Evolutionary conservation across 1,140 invertebrate genomes (phyloP).

Genomic region (Apis cerana): DNA sequence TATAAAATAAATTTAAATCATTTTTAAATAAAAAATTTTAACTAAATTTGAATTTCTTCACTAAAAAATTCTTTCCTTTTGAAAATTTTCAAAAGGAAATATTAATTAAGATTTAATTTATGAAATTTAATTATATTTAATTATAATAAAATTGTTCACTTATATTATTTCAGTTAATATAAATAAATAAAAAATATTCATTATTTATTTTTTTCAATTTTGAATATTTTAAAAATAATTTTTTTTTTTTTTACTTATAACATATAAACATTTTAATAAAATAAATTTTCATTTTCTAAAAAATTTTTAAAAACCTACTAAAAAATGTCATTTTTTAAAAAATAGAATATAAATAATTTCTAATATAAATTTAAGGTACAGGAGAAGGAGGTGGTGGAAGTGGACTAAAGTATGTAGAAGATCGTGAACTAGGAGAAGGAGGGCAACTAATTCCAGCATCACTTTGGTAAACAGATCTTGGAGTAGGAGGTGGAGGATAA

Average conservation of each 20-base stretch:
- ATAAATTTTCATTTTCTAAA: background rate
- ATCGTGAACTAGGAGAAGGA: slow-evolving; percentile 89
- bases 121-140: background rate
- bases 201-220: background rate
- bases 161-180: background rate
- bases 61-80: background rate
- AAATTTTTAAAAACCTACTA: background rate
- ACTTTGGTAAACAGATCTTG: slow-evolving; percentile 88
- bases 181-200: slow-evolving; percentile 10
- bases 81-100: background rate
- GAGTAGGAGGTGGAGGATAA: slow-evolving; percentile 92
- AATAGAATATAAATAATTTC: slow-evolving; percentile 11
- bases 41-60: background rate
- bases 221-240: slow-evolving; percentile 13
- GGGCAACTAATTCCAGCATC: slow-evolving; percentile 86
- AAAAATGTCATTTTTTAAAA: slow-evolving; percentile 12
- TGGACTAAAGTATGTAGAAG: slow-evolving; percentile 88
- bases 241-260: background rate
- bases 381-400: slow-evolving; percentile 88
- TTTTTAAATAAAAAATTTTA: background rate
- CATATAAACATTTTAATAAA: slow-evolving; percentile 32
- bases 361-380: slow-evolving; percentile 79
- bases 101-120: background rate
- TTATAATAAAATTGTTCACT: background rate
- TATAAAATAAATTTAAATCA: background rate